phyloP scores from a whole-genome alignment of 2,113 vertebrate genomes.

The Laterallus jamaicensis region DNA sequence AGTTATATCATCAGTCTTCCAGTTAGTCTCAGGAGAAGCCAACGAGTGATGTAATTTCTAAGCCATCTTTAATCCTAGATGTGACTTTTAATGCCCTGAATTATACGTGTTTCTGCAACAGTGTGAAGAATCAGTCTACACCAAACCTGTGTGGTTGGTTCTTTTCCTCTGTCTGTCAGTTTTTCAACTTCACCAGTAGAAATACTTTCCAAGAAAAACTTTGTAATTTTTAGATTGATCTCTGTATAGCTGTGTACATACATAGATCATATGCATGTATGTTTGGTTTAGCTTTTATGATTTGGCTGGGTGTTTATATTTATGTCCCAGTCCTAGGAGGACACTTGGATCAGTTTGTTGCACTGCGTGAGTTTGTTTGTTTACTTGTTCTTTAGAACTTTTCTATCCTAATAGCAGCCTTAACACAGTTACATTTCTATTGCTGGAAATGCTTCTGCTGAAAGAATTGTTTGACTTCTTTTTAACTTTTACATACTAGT shows the following conservation, averaged over 20 bases:
- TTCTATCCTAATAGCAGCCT: not conserved
- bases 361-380: not conserved
- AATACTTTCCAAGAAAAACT: not conserved
- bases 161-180: not conserved
- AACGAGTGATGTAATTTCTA: slow-evolving; percentile 35
- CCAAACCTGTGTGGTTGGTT: fast-evolving
- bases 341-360: not conserved
- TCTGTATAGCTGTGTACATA: not conserved
- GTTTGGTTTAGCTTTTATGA: not conserved
- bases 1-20: slow-evolving; percentile 8
- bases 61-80: not conserved
- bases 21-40: slow-evolving; percentile 17
- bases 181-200: not conserved
- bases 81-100: not conserved
- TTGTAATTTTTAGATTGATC: not conserved
- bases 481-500: not conserved
- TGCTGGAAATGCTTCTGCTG: not conserved
- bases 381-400: not conserved
- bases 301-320: not conserved
- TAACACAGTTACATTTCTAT: not conserved
- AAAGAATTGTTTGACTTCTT: not conserved
- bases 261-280: not conserved
- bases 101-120: not conserved
- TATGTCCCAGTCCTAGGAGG: not conserved
- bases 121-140: not conserved